phyloP scores from a whole-genome alignment of 2,797 vertebrate genomes.

The Pachyuromys duprasi region DNA sequence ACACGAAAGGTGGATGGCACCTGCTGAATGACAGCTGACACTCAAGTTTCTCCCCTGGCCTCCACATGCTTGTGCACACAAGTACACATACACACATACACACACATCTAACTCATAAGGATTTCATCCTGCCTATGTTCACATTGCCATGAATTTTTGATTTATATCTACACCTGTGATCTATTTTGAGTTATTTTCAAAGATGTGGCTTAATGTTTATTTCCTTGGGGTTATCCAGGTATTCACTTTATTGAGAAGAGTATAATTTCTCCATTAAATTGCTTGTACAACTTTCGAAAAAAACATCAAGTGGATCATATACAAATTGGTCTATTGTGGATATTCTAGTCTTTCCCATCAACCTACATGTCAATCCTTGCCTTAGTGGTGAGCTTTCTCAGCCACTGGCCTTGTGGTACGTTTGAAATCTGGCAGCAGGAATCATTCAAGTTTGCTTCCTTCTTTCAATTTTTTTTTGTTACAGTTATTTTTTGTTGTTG shows the following conservation, averaged over 20 bases:
- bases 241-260: background rate
- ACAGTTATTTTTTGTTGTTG: background rate
- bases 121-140: background rate
- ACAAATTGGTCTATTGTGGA: background rate
- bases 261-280: background rate
- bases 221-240: background rate
- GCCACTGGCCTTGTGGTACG: background rate
- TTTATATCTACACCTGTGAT: background rate
- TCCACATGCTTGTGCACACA: background rate
- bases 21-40: background rate
- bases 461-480: background rate
- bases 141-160: background rate
- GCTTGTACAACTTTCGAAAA: background rate
- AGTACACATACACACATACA: too few relatives aligned
- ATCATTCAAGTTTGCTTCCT: background rate
- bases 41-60: background rate
- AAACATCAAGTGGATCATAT: background rate
- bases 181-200: background rate
- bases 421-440: background rate
- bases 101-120: background rate
- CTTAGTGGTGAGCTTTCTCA: background rate
- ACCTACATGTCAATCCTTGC: background rate
- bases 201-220: background rate
- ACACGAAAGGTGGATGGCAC: background rate
- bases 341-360: background rate